Evolutionary conservation across 2,113 vertebrate genomes (phyloP), one percentile per base, ranked within the genome.

Genomic region (Leucosticte australis): DNA sequence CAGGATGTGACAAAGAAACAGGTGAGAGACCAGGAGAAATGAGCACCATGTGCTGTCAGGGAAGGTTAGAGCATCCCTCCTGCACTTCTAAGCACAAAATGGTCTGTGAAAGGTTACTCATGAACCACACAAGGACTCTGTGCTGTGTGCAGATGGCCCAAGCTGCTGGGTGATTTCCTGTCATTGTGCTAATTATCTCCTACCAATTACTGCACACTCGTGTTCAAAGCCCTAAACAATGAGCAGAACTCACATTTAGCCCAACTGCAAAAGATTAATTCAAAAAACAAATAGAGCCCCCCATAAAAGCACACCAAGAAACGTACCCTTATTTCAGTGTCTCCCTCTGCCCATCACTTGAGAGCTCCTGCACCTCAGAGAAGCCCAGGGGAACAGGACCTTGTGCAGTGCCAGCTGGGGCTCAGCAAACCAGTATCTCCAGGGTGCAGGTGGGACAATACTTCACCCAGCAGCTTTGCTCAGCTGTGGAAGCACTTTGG

Each of bases 111-210:
- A 92, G 73, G 83, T 62, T 89, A 63, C 77, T 64, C 56, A 35
- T 0, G 30, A 64, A 78, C 64, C 28, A 90, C 27, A 52, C 53
- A 76, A 31, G 64, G 74, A 33, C 62, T 52, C 42, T 44, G 68
- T 44, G 68, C 65, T 62, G 10, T 7, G 50, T 91, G n/a, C 62
- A 77, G 89, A 78, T 67, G 55, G 81, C 62, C 89, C 62, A 71
- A 49, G 78, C 55, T 89, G 53, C 33, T 64, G 69, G n/a, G 56
- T 82, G 81, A 89, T 82, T 79, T 92, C 52, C 55, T 76, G 49
- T 20, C 65, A 91, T 42, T 84, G 87, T 65, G 35, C 41, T 85
- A 84, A 94, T 92, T 87, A 94, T 24, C 65, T 85, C 57, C 67
- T 53, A 37, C 56, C 75, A 71, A 28, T 84, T 53, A 71, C 44